phyloP scores from a whole-genome alignment of 2,797 vertebrate genomes.

The Thunnus albacares region DNA sequence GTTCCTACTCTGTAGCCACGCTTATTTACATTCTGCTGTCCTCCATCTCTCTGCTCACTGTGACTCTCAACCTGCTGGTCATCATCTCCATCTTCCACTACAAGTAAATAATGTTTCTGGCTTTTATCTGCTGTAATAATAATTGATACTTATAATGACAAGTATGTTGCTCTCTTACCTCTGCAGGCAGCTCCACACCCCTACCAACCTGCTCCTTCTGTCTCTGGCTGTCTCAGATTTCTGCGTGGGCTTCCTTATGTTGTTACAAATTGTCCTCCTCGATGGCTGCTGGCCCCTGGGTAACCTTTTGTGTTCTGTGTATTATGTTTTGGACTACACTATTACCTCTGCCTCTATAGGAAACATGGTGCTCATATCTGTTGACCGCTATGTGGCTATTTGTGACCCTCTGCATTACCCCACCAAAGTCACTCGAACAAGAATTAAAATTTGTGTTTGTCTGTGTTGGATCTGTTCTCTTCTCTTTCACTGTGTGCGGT shows the following conservation, averaged over 20 bases:
- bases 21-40: too few relatives aligned
- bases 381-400: conserved; percentile 51
- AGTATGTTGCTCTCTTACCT: background rate
- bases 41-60: too few relatives aligned
- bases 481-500: background rate
- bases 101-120: background rate
- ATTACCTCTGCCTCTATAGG: conserved; percentile 44
- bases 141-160: background rate
- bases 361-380: conserved; percentile 56
- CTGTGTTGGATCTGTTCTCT: conserved; percentile 38
- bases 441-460: conserved; percentile 5
- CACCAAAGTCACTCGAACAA: conserved; percentile 20
- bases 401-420: conserved; percentile 45
- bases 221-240: conserved; percentile 48
- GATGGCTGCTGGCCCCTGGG: conserved; percentile 36
- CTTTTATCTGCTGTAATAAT: background rate
- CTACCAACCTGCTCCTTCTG: conserved; percentile 46
- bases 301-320: conserved; percentile 1
- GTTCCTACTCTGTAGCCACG: background rate
- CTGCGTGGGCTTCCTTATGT: conserved; percentile 30
- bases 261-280: background rate
- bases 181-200: conserved; percentile 37
- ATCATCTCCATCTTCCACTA: background rate
- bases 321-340: background rate
- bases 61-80: too few relatives aligned